Evolutionary conservation across 2,888 invertebrate species (phyloP), one percentile per base, ranked within the genome.

Genomic region (Panorpa germanica): DNA sequence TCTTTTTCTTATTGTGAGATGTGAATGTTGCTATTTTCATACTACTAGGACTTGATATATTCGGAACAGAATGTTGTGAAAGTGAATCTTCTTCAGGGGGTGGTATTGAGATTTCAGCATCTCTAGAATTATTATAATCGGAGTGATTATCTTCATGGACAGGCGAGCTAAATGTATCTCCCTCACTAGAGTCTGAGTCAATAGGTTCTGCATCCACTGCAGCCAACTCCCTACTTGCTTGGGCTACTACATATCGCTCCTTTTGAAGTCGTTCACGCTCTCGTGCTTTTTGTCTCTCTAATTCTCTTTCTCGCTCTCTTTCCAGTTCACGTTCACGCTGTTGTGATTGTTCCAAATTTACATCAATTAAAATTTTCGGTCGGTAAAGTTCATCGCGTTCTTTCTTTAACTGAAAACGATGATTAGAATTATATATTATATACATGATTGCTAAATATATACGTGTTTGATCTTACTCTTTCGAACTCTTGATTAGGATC

Each of bases 331-430:
- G 57, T 49, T 68, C 69, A 29, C 64, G 59, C 42, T 70, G 68
- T 45, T 61, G 63, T 43, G 61, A 59, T 37, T 58, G 59, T 44
- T 67, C 69, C 47, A 65, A 54, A 44, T 65, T 65, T 5, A 68
- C 70, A 52, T 72, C 71, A 39, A 86, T 72, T 31, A 86, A 61
- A 39, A 85, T 68, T 43, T 77, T 73, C 30, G 90, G 88, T 50
- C 69, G 70, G 55, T 88, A 83, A 47, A 73, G 69, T 45, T 76
- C 81, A 47, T 88, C 88, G 28, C 75, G 65, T 49, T 77, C 76
- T 40, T 66, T 65, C 47, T 74, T 66, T 38, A 67, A 53, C 69
- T 71, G 42, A 9, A 45, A 44, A 31, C 14, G 20, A 14, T 11
- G 20, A 21, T 24, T 20, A 13, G 5, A 22, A 26, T 10, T 11